phyloP scores from a whole-genome alignment of 2,113 vertebrate species.

The Dicrurus megarhynchus region DNA sequence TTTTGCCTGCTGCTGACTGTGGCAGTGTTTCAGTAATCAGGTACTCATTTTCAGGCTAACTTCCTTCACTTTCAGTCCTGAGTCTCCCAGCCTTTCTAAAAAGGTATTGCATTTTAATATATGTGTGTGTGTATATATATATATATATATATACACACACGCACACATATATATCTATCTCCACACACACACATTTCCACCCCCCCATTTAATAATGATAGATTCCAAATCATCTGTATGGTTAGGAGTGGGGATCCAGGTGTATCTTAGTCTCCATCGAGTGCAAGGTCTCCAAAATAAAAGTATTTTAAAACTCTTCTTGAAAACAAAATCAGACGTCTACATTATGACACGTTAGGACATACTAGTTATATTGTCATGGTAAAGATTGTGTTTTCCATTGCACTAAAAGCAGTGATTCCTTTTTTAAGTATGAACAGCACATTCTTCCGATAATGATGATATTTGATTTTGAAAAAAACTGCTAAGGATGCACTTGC shows the following conservation, averaged over 20 bases:
- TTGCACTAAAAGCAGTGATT: background rate
- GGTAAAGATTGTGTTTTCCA: background rate
- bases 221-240: background rate
- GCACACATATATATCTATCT: no score
- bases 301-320: background rate
- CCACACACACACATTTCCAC: no score
- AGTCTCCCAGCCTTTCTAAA: background rate
- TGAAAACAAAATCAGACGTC: background rate
- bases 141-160: no score
- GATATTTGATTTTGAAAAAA: background rate
- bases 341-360: background rate
- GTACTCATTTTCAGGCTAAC: background rate
- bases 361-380: background rate
- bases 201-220: background rate
- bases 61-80: background rate
- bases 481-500: background rate
- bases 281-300: background rate
- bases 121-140: no score
- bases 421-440: background rate
- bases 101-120: background rate
- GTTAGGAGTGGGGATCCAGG: background rate
- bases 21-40: background rate
- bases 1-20: slow-evolving; percentile 13
- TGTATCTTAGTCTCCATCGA: background rate
- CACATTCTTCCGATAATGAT: background rate